A percentile compares a stretch with the other conserved stretches of the same genome.
These are phyloP conservation scores for Phataginus tricuspis DNA, from an alignment of 2,797 vertebrate genomes.

Conservation along the genomic window DNA sequence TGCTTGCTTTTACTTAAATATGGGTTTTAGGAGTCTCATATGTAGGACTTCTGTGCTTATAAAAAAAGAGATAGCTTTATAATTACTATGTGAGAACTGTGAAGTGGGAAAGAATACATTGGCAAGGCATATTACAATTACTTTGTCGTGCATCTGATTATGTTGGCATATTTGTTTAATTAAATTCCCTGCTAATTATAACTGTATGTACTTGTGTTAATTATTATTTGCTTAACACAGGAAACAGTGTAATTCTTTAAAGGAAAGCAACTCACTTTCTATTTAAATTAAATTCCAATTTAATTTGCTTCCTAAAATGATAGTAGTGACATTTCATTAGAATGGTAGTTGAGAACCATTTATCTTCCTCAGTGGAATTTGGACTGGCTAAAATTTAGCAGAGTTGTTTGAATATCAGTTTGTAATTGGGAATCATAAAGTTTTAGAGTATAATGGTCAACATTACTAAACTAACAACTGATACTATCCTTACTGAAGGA, in stretches of 20 bases:
- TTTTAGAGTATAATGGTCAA: neutral
- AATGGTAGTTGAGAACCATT: slow-evolving; percentile 74
- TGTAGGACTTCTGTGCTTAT: slow-evolving; percentile 38
- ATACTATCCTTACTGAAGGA: neutral
- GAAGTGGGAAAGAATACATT: slow-evolving; percentile 67
- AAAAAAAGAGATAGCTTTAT: slow-evolving; percentile 56
- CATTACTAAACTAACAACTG: neutral
- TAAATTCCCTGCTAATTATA: slow-evolving; percentile 88
- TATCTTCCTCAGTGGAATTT: slow-evolving; percentile 75
- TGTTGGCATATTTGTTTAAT: slow-evolving; percentile 87
- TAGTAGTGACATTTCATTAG: slow-evolving; percentile 74
- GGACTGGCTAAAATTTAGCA: slow-evolving; percentile 52
- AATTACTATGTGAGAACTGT: slow-evolving; percentile 74
- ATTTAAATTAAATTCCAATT: slow-evolving; percentile 79
- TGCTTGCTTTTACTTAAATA: neutral
- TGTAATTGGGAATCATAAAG: slow-evolving; percentile 54
- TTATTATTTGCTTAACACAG: slow-evolving; percentile 88
- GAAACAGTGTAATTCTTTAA: slow-evolving; percentile 86
- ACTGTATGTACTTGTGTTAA: slow-evolving; percentile 86
- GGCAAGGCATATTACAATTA: slow-evolving; percentile 80
- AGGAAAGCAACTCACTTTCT: slow-evolving; percentile 75
- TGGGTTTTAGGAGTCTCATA: slow-evolving; percentile 3
- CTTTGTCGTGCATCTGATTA: slow-evolving; percentile 85
- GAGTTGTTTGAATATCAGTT: slow-evolving; percentile 72
- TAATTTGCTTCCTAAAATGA: slow-evolving; percentile 79